A percentile compares a stretch with the other conserved stretches of the same genome.
Evolutionary conservation across 2,888 invertebrate species (phyloP).

Genomic region (Bimastos eiseni): DNA sequence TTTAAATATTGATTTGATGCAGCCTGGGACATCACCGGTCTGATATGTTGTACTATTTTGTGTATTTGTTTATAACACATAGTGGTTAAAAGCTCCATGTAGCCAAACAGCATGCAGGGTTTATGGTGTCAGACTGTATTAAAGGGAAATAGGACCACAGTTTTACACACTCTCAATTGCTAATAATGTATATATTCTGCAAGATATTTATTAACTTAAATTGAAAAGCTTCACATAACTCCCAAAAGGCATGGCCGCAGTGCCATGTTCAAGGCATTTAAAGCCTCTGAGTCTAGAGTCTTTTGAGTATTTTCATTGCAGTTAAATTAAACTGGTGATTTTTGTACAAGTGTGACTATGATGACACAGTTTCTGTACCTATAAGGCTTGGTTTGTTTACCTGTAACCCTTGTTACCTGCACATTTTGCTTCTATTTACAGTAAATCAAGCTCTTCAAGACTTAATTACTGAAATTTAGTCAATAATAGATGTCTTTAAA

Average conservation of each 20-base stretch:
- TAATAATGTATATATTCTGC: neutral
- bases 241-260: neutral
- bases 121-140: neutral
- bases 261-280: neutral
- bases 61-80: neutral
- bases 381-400: neutral
- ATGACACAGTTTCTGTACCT: neutral
- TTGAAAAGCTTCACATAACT: neutral
- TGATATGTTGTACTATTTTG: neutral
- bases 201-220: neutral
- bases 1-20: neutral
- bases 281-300: neutral
- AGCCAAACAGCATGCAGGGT: neutral
- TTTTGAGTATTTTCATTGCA: neutral
- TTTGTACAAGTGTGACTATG: neutral
- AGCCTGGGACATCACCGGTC: neutral
- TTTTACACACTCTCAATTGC: neutral
- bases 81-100: neutral
- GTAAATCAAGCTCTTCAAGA: neutral
- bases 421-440: neutral
- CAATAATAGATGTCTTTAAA: neutral
- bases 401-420: neutral
- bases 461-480: neutral
- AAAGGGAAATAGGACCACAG: neutral
- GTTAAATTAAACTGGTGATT: conserved; percentile 2